Evolutionary conservation across 2,797 vertebrate species (phyloP).

Genomic region (Micromesistius poutassou): DNA sequence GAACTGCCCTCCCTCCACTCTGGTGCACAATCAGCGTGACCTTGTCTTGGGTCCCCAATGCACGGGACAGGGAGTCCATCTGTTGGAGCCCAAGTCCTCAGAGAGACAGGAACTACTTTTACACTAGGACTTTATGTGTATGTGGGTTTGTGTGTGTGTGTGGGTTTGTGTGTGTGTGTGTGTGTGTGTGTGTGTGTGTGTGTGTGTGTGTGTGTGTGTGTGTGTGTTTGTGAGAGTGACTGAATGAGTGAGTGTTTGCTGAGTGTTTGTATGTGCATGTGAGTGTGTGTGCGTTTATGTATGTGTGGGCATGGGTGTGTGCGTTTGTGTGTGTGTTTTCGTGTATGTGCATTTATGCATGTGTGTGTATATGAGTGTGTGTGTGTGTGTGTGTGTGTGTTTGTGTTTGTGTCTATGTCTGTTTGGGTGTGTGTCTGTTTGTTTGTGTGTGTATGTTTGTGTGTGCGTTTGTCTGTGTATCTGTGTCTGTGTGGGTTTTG

Average conservation of each 20-base stretch:
- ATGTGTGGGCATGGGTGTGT: background rate
- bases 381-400: slow-evolving; percentile 12
- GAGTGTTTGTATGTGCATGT: slow-evolving; percentile 6
- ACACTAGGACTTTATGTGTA: slow-evolving; percentile 12
- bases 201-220: background rate
- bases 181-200: slow-evolving; percentile 16
- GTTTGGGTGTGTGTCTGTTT: slow-evolving; percentile 8
- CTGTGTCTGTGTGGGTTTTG: background rate
- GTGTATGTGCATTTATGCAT: background rate
- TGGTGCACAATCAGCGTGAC: slow-evolving; percentile 57
- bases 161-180: slow-evolving; percentile 15
- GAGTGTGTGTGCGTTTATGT: slow-evolving; percentile 19
- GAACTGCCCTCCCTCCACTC: slow-evolving; percentile 59
- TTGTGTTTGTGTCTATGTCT: slow-evolving; percentile 1
- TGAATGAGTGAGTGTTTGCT: slow-evolving; percentile 19
- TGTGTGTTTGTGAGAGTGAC: slow-evolving; percentile 27
- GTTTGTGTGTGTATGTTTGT: slow-evolving; percentile 24
- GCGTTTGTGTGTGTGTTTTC: background rate
- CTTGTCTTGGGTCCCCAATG: slow-evolving; percentile 55
- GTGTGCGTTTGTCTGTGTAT: slow-evolving; percentile 29
- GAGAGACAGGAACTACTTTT: slow-evolving; percentile 46
- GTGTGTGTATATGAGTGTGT: background rate
- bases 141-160: slow-evolving; percentile 13
- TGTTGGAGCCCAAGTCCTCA: slow-evolving; percentile 58
- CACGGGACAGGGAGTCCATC: slow-evolving; percentile 61